Conservation (phyloP, 2,888 invertebrate genomes). For the Spodoptera littoralis region DNA sequence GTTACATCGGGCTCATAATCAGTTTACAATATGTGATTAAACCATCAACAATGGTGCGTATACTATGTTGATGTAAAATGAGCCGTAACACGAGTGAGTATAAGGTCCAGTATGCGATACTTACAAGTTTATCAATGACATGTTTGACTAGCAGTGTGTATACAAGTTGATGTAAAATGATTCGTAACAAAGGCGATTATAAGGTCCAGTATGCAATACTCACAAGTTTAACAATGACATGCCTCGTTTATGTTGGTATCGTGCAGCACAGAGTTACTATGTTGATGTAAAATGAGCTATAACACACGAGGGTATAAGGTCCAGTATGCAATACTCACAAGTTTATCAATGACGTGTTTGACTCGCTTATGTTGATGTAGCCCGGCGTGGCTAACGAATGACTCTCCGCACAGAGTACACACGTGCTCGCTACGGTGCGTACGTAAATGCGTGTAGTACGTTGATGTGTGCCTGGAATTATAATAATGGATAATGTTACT, state of each 20-base stretch:
- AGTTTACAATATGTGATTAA: too few relatives aligned
- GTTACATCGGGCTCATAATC: too few relatives aligned
- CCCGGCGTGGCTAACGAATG: slow-evolving; percentile 78
- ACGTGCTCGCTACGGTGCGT: slow-evolving; percentile 78
- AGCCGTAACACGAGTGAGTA: too few relatives aligned
- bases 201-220: too few relatives aligned
- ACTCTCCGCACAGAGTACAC: slow-evolving; percentile 78
- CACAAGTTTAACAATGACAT: slow-evolving; percentile 56
- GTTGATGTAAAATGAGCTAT: too few relatives aligned
- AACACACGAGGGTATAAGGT: too few relatives aligned
- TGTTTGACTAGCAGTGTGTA: too few relatives aligned
- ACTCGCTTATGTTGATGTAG: slow-evolving; percentile 73
- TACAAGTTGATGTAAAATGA: slow-evolving; percentile 62
- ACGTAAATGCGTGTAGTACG: slow-evolving; percentile 82
- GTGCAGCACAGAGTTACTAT: too few relatives aligned
- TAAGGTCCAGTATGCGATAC: too few relatives aligned
- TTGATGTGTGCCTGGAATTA: slow-evolving; percentile 72
- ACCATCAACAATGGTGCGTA: too few relatives aligned
- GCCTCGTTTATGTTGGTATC: slow-evolving; percentile 75
- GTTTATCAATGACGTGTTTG: slow-evolving; percentile 68
- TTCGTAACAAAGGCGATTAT: too few relatives aligned
- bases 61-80: slow-evolving; percentile 55
- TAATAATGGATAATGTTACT: background rate
- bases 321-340: too few relatives aligned
- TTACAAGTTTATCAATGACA: slow-evolving; percentile 48